Conservation (phyloP, 2,113 vertebrate species). For the Dasyornis broadbenti region DNA sequence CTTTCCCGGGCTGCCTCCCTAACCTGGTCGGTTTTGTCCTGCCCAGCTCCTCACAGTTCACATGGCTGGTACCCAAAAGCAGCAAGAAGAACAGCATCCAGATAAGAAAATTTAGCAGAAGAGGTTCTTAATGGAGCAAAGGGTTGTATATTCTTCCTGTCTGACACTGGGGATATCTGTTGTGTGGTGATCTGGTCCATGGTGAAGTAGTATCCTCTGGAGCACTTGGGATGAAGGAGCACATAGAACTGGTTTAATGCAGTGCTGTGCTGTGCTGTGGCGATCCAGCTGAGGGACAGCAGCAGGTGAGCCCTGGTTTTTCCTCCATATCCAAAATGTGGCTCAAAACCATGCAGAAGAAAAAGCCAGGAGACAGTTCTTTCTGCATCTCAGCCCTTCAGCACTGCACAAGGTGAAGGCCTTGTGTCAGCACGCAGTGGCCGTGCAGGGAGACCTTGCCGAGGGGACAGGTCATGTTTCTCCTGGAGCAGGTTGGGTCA, state of each 20-base stretch:
- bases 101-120: background rate
- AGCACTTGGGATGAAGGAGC: background rate
- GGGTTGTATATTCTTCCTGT: rapidly evolving
- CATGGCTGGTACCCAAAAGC: background rate
- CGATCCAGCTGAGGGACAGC: too few relatives aligned
- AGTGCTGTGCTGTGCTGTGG: background rate
- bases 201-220: background rate
- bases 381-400: background rate
- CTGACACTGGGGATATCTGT: background rate
- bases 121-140: background rate
- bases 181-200: rapidly evolving
- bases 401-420: rapidly evolving
- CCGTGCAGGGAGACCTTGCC: background rate
- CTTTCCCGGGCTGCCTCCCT: background rate
- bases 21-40: rapidly evolving
- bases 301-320: background rate
- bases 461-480: background rate
- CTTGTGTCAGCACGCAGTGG: background rate
- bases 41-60: rapidly evolving
- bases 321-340: background rate
- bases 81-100: background rate
- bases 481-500: background rate
- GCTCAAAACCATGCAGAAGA: background rate
- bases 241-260: background rate
- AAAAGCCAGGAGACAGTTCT: background rate